phyloP scores from a whole-genome alignment of 2,888 invertebrate genomes.

The Cantharis flavilabris region DNA sequence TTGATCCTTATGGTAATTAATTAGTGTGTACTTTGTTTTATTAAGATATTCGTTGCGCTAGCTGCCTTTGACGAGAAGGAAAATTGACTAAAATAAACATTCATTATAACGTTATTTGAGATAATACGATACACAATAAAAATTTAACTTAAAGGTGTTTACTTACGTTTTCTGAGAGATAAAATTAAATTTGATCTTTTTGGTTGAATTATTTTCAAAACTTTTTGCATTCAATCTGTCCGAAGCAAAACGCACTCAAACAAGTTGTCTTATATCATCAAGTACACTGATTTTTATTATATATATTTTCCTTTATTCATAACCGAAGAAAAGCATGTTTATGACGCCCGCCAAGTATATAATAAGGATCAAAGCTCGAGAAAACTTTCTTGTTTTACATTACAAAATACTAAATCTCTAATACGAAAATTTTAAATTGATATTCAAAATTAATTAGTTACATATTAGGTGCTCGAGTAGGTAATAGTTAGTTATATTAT shows the following conservation, averaged over 20 bases:
- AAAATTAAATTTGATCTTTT: not conserved
- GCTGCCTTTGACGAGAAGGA: not conserved
- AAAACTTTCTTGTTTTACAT: not conserved
- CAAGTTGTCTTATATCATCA: slow-evolving; percentile 16
- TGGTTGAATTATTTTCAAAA: not conserved
- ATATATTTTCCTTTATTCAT: not conserved
- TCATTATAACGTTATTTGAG: not conserved
- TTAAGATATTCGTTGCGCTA: slow-evolving; percentile 11
- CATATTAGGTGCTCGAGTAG: not conserved
- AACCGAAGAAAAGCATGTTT: slow-evolving; percentile 22
- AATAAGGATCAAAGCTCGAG: slow-evolving; percentile 25
- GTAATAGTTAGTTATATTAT: not conserved
- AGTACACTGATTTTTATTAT: slow-evolving; percentile 6
- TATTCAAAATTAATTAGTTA: not conserved
- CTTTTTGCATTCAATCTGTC: slow-evolving; percentile 19
- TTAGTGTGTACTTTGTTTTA: slow-evolving; percentile 40
- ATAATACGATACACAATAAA: not conserved
- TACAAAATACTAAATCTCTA: not conserved
- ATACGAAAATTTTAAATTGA: not conserved
- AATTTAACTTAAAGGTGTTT: not conserved
- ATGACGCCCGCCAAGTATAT: slow-evolving; percentile 22
- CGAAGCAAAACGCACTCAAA: slow-evolving; percentile 8
- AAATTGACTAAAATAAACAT: not conserved
- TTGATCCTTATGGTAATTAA: slow-evolving; percentile 49
- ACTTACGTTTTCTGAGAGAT: not conserved